phyloP scores from a whole-genome alignment of 2,888 invertebrate species.

The Pheosia gnoma region DNA sequence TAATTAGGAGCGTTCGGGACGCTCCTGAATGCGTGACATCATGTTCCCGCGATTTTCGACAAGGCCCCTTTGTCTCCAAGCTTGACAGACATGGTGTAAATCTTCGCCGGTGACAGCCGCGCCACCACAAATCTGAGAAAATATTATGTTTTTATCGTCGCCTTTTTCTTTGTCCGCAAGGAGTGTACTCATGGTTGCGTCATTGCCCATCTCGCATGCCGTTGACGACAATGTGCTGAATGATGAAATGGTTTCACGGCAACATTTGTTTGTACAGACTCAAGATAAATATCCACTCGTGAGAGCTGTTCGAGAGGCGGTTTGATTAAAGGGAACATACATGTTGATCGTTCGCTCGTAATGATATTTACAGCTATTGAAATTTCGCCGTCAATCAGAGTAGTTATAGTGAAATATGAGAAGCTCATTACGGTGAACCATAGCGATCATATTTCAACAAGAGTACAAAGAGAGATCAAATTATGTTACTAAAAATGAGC shows the following conservation, averaged over 20 bases:
- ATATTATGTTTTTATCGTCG: constrained; percentile 65
- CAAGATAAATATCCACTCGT: constrained; percentile 65
- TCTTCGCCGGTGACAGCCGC: constrained; percentile 70
- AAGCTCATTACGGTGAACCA: constrained; percentile 31
- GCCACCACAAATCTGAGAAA: constrained; percentile 64
- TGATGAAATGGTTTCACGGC: constrained; percentile 73
- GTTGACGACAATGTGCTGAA: constrained; percentile 62
- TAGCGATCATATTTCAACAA: constrained; percentile 36
- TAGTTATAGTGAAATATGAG: constrained; percentile 43
- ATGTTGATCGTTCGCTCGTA: constrained; percentile 44
- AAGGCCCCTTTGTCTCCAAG: constrained; percentile 74
- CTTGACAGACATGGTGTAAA: constrained; percentile 76
- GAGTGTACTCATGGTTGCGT: constrained; percentile 49
- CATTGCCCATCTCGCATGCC: constrained; percentile 47
- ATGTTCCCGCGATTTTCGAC: constrained; percentile 66
- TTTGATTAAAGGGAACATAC: constrained; percentile 54
- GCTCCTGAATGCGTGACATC: constrained; percentile 67
- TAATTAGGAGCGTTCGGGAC: constrained; percentile 62
- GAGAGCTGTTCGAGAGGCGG: constrained; percentile 53
- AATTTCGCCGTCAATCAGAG: constrained; percentile 42
- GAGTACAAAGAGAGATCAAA: background rate
- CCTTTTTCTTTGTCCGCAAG: constrained; percentile 54
- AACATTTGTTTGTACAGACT: constrained; percentile 73
- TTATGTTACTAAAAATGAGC: background rate
- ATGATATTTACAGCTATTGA: constrained; percentile 52